Evolutionary conservation across 2,113 vertebrate genomes (phyloP).

Genomic region (Theristicus caerulescens): DNA sequence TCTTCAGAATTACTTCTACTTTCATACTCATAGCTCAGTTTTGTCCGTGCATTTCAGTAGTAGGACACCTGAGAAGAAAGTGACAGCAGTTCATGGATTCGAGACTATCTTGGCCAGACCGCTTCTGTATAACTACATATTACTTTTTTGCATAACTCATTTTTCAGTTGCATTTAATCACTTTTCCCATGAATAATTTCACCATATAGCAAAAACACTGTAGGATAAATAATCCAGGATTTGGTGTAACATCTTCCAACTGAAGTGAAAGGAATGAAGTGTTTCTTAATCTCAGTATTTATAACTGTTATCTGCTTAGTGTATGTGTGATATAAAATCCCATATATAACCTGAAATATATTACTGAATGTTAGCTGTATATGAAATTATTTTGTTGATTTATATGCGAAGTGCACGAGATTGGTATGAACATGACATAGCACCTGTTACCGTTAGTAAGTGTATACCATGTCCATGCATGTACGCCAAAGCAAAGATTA

Average conservation of each 20-base stretch:
- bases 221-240: background rate
- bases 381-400: background rate
- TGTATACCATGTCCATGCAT: background rate
- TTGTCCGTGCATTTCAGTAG: background rate
- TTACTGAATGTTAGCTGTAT: background rate
- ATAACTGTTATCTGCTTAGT: background rate
- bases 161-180: background rate
- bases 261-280: background rate
- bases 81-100: background rate
- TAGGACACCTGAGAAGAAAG: background rate
- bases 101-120: background rate
- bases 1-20: background rate
- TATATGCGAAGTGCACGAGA: background rate
- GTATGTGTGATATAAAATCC: background rate
- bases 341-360: background rate
- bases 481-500: background rate
- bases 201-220: background rate
- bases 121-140: background rate
- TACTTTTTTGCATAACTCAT: background rate
- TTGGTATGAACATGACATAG: background rate
- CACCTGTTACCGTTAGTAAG: background rate
- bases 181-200: background rate
- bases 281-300: background rate
- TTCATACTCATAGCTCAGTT: background rate
- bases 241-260: background rate